A percentile compares a stretch with the other conserved stretches of the same genome.
phyloP scores from a whole-genome alignment of 2,113 vertebrate genomes.

The Apodemus sylvaticus region DNA sequence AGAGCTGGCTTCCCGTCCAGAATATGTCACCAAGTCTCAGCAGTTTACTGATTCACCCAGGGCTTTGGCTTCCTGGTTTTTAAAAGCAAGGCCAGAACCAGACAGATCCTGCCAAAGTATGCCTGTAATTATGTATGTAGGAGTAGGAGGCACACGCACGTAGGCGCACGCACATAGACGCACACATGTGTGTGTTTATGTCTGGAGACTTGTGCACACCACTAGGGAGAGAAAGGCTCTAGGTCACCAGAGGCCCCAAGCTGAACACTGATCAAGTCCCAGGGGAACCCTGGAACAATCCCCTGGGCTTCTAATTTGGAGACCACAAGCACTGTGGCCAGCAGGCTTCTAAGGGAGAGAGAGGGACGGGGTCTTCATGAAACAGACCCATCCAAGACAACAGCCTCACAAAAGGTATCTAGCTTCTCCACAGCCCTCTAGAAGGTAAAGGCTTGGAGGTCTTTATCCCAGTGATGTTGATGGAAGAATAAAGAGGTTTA shows the following conservation, averaged over 20 bases:
- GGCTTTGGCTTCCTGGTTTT: not conserved
- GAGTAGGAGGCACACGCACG: fast-evolving
- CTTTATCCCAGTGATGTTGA: not conserved
- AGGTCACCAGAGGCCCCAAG: not conserved
- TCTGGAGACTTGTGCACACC: no score
- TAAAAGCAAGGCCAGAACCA: not conserved
- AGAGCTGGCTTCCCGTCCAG: not conserved
- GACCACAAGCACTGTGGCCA: not conserved
- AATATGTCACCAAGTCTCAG: not conserved
- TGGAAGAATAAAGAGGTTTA: not conserved
- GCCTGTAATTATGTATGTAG: not conserved
- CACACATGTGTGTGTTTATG: fast-evolving
- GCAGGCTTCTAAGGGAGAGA: not conserved
- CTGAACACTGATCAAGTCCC: not conserved
- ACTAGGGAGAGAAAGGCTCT: not conserved
- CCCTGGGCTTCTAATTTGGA: not conserved
- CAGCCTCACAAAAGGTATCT: not conserved
- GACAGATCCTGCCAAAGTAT: not conserved
- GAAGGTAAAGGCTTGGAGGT: not conserved
- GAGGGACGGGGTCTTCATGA: not conserved
- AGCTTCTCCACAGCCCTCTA: no score
- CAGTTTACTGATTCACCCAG: not conserved
- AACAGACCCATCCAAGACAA: not conserved
- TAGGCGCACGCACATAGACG: fast-evolving
- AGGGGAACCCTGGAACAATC: not conserved